These are phyloP conservation scores for Drosophila antonietae DNA, from an alignment of 2,888 invertebrate genomes.

Conservation along the genomic window DNA sequence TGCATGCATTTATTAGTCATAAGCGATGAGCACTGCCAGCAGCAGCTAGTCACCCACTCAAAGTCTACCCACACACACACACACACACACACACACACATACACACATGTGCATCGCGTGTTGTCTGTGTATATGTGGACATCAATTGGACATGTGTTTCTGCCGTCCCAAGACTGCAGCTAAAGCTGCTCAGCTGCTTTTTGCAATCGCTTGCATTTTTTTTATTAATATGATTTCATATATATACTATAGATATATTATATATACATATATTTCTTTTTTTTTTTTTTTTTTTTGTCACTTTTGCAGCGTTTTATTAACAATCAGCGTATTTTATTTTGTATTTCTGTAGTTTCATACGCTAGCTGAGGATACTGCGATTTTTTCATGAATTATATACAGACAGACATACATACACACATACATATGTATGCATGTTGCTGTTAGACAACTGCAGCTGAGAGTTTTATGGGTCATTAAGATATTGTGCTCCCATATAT, in stretches of 20 bases:
- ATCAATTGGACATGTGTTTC: constrained; percentile 56
- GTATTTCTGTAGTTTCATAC: constrained; percentile 11
- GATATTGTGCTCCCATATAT: neutral
- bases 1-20: constrained; percentile 49
- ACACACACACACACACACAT: constrained; percentile 6
- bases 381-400: neutral
- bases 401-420: neutral
- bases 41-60: constrained; percentile 42
- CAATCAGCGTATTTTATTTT: constrained; percentile 48
- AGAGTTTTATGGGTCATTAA: neutral
- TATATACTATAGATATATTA: no score
- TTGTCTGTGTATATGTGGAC: constrained; percentile 21
- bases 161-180: constrained; percentile 30
- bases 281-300: constrained; percentile 19
- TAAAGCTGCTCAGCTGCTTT: constrained; percentile 50
- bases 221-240: neutral
- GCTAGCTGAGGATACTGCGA: neutral
- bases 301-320: constrained; percentile 45
- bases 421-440: no score
- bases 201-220: constrained; percentile 45
- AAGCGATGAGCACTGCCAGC: constrained; percentile 43
- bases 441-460: neutral
- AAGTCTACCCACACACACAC: constrained; percentile 20
- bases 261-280: neutral
- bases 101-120: neutral